phyloP scores from a whole-genome alignment of 2,797 vertebrate genomes.

The Schizothorax lantsangensis region DNA sequence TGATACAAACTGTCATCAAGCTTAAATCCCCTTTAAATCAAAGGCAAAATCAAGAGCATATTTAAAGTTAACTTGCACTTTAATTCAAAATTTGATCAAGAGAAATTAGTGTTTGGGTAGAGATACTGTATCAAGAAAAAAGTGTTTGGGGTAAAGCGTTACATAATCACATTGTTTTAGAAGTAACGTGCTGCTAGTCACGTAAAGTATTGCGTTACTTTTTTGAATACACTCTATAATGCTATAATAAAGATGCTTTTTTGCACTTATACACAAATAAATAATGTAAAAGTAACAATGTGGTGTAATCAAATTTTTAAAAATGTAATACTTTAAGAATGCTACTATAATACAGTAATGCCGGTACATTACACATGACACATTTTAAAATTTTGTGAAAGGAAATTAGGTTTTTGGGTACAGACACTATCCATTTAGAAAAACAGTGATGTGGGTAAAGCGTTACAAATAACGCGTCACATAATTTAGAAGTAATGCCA shows the following conservation, averaged over 20 bases:
- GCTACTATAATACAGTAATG: not conserved
- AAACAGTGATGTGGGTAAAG: not conserved
- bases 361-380: too few relatives aligned
- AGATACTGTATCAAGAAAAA: not conserved
- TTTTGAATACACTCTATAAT: not conserved
- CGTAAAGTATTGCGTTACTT: not conserved
- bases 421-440: not conserved
- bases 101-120: not conserved
- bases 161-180: not conserved
- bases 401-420: not conserved
- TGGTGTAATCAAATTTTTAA: not conserved
- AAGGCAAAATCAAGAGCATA: slow-evolving; percentile 62
- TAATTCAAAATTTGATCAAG: not conserved
- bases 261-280: not conserved
- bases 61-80: not conserved
- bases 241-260: not conserved
- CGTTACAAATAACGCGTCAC: not conserved
- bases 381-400: too few relatives aligned
- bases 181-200: not conserved
- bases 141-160: not conserved
- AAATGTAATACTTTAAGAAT: not conserved
- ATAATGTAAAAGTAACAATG: not conserved
- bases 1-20: slow-evolving; percentile 45
- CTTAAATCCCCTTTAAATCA: slow-evolving; percentile 43
- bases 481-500: not conserved